Evolutionary conservation across 92 coral and sea anemone genomes (phyloP), one percentile per base, ranked within the genome.

Genomic region (Pocillopora grandis): DNA sequence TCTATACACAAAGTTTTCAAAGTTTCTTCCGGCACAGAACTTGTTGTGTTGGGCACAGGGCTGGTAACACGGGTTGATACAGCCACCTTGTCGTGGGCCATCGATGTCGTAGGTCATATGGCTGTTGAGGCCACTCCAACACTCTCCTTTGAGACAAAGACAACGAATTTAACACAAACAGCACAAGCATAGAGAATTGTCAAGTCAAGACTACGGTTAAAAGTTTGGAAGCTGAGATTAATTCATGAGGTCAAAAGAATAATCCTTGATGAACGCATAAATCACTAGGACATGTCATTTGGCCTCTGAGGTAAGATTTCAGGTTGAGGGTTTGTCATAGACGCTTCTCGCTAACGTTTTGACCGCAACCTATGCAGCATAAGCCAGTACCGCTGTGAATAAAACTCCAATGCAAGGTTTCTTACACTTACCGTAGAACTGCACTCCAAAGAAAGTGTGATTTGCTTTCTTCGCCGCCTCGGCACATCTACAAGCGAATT

Each of bases 1-100:
- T 61, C 83, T 87, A 87, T 90, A 92, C 35, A 92, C 93, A 72
- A 36, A 84, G 86, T 92, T 92, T 10, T 90, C 90, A 66, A 84
- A 88, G 12, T 79, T 68, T 79, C 85, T 81, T 5, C 96, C 96
- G 10, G 89, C 36, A 71, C 96, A 92, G 87, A 65, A 87, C 62
- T 88, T 81, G 49, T 87, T 89, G 72, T 71, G 58, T 13, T 75
- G 12, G 33, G 68, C 66, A 72, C 98, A 94, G 10, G 78, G 89
- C 21, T 87, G 64, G 80, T 68, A 85, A 66, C 95, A 92, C 58
- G 82, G 71, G 72, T 90, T 93, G 14, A 91, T 33, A 57, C 98
- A 94, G 12, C 64, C 12, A 2, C 67, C 35, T 2, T 62, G 62
- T 5, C 90, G 84, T 3, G 12, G 9, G 12, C 92, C 92, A 71